Evolutionary conservation across 1,140 invertebrate genomes (phyloP), one percentile per base, ranked within the genome.

Genomic region (Aleiodes sp.): DNA sequence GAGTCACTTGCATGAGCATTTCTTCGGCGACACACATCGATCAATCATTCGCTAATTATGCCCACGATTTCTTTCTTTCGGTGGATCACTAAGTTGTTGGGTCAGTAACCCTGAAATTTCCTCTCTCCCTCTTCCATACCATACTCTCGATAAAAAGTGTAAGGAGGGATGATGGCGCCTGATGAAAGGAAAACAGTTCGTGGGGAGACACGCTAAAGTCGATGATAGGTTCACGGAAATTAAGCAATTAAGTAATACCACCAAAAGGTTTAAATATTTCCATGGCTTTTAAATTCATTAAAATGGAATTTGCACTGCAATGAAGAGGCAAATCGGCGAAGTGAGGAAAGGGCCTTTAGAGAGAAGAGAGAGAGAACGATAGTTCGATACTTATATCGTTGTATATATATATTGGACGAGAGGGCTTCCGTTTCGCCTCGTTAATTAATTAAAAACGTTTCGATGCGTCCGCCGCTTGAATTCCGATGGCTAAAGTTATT

Each of bases 1-100:
- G 28, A 59, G 56, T 29, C 24, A 28, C 39, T 41, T 64, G 62
- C 62, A 64, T 64, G 62, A 31, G 29, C 59, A 62, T 62, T 62
- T 35, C 62, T 41, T 21, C 43, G 31, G 74, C 75, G 80, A 82
- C 80, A 79, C 78, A 76, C 81, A 82, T 83, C 82, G 79, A 84
- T 84, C 82, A 84, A 84, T 83, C 81, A 84, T 83, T 83, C 82
- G 80, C 78, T 83, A 84, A 84, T 84, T 83, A 84, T 84, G 82
- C 80, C 73, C 76, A 79, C 75, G 77, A 80, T 81, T 83, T 82
- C 79, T 82, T 84, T 82, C 81, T 79, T 79, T 79, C 75, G 76
- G 33, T 71, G 76, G 70, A 14, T 60, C 46, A 46, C 52, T 2
- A 37, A 16, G 31, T n/a, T n/a, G n/a, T n/a, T n/a, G 63, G 67